phyloP scores from a whole-genome alignment of 1,140 invertebrate species.

The Zaprionus tsacasi region DNA sequence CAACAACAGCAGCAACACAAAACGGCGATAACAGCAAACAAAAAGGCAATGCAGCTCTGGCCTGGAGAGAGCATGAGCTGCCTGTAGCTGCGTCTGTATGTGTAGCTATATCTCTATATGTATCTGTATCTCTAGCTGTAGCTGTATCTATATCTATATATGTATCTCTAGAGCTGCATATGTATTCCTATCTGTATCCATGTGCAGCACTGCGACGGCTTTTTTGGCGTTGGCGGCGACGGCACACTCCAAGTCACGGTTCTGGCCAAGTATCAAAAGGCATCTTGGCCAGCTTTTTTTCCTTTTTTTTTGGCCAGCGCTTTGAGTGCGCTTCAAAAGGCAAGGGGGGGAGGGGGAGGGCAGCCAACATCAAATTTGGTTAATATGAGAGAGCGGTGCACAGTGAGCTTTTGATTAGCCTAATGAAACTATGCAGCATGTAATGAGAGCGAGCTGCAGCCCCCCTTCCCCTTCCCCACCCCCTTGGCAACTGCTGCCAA shows the following conservation, averaged over 20 bases:
- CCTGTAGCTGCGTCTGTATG: conserved; percentile 7
- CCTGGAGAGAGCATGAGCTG: conserved; percentile 15
- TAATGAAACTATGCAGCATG: conserved; percentile 76
- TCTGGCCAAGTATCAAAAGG: conserved; percentile 54
- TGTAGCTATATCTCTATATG: conserved; percentile 11
- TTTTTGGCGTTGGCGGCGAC: conserved; percentile 60
- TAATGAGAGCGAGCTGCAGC: conserved; percentile 26
- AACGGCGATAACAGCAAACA: conserved; percentile 38
- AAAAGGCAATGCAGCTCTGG: conserved; percentile 36
- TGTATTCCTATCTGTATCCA: conserved; percentile 15
- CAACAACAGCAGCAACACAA: conserved; percentile 42
- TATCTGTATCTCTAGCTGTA: conserved; percentile 16
- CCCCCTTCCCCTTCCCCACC: not conserved
- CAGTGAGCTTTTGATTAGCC: conserved; percentile 73
- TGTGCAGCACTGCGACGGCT: conserved; percentile 60
- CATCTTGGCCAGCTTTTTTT: conserved; percentile 55
- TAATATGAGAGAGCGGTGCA: conserved; percentile 59
- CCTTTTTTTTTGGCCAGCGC: conserved; percentile 36
- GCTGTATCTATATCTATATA: conserved; percentile 8
- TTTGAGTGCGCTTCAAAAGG: conserved; percentile 16
- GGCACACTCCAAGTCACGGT: conserved; percentile 45
- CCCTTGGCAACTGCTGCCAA: conserved; percentile 44
- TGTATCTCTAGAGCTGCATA: not conserved
- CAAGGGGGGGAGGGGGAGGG: not conserved
- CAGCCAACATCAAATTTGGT: conserved; percentile 68